Percentiles rank a stretch among this genome's conserved stretches.
Conservation (phyloP, 2,797 vertebrate species). For the Fistularia tabacaria region DNA sequence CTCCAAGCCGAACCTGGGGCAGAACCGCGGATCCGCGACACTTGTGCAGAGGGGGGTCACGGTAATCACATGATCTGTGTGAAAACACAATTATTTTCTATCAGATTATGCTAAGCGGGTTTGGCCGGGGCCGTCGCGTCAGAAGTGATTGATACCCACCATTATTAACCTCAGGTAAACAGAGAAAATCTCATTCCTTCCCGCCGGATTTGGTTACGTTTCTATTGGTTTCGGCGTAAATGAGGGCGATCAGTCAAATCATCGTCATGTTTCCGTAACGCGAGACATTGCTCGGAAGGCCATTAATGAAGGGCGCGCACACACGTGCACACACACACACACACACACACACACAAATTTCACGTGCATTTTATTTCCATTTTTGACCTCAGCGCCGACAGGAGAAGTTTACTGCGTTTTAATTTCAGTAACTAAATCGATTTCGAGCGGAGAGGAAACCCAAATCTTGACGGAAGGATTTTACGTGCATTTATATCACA, state of each 20-base stretch:
- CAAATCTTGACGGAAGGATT: no score
- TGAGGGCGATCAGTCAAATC: slow-evolving; percentile 41
- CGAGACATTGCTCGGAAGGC: slow-evolving; percentile 21
- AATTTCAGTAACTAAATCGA: no score
- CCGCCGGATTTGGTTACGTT: slow-evolving; percentile 49
- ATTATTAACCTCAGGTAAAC: slow-evolving; percentile 59
- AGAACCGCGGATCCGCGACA: slow-evolving; percentile 22
- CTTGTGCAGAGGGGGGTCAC: slow-evolving; percentile 31
- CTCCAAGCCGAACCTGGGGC: slow-evolving; percentile 1
- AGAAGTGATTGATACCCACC: slow-evolving; percentile 33
- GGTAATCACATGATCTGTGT: slow-evolving; percentile 34
- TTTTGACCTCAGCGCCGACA: no score
- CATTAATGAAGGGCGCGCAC: no score
- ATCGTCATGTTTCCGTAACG: slow-evolving; percentile 37
- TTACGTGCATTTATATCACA: no score
- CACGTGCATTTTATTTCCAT: no score
- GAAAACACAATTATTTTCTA: slow-evolving; percentile 47
- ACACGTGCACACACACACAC: no score
- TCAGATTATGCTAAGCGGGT: slow-evolving; percentile 54
- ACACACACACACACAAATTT: no score
- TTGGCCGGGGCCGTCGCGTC: slow-evolving; percentile 46
- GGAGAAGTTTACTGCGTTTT: no score
- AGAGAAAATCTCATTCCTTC: slow-evolving; percentile 57
- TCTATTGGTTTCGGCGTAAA: slow-evolving; percentile 45
- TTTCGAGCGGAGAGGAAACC: no score